Evolutionary conservation across 2,113 vertebrate genomes (phyloP).

Genomic region (Corynorhinus townsendii): DNA sequence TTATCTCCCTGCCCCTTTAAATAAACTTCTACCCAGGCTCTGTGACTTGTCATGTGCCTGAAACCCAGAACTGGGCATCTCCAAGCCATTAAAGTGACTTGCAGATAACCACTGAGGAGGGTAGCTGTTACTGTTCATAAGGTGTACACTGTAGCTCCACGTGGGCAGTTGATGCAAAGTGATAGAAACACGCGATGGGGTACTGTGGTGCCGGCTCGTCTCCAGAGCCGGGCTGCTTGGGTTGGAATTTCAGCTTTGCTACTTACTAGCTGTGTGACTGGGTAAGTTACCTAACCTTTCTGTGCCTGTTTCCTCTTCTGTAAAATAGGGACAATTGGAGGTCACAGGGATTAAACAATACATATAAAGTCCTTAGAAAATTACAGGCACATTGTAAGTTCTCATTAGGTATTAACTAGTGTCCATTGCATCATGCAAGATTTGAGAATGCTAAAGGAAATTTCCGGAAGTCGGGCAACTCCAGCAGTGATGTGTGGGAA

Average conservation of each 20-base stretch:
- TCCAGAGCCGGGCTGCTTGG: not conserved
- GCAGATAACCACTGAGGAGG: not conserved
- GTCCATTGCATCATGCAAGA: not conserved
- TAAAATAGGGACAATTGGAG: not conserved
- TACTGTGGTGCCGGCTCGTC: not conserved
- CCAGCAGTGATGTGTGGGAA: not conserved
- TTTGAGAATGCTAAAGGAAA: not conserved
- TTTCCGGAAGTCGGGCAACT: not conserved
- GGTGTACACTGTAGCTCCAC: not conserved
- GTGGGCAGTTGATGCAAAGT: accelerated
- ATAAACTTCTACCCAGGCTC: not conserved
- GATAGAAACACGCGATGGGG: not conserved
- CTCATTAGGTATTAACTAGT: not conserved
- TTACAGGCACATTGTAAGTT: not conserved
- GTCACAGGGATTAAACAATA: not conserved
- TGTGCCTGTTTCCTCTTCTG: not conserved
- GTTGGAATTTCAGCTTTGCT: not conserved
- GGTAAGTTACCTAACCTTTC: not conserved
- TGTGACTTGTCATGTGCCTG: not conserved
- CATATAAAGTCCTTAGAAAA: not conserved
- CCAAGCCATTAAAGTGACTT: not conserved
- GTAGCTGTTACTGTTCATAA: no score
- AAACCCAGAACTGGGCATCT: not conserved
- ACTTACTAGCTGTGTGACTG: not conserved
- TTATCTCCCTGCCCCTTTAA: not conserved